A percentile compares a stretch with the other conserved stretches of the same genome.
These are phyloP conservation scores for Schmidtea mediterranea DNA, from an alignment of 1,140 invertebrate genomes.

Conservation along the genomic window DNA sequence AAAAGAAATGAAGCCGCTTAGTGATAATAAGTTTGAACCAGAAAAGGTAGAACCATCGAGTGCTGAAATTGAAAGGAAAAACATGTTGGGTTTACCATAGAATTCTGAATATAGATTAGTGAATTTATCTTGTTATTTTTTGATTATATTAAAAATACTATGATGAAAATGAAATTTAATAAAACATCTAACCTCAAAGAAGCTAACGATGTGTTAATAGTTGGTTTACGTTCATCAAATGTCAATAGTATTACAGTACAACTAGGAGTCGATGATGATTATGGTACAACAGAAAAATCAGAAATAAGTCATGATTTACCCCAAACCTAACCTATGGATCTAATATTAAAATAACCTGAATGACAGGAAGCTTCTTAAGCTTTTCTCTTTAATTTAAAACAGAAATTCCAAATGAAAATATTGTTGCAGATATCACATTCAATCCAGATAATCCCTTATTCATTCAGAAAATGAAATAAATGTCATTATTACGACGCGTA, in stretches of 20 bases:
- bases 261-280: background rate
- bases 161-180: too few relatives aligned
- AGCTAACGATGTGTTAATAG: too few relatives aligned
- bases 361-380: background rate
- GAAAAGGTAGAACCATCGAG: too few relatives aligned
- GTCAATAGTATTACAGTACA: background rate
- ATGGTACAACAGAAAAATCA: background rate
- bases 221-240: too few relatives aligned
- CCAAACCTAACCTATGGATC: background rate
- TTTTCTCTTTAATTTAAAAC: conserved; percentile 1
- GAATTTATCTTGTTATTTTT: too few relatives aligned
- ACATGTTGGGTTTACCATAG: too few relatives aligned
- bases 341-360: background rate
- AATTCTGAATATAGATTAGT: too few relatives aligned
- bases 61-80: too few relatives aligned
- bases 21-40: too few relatives aligned
- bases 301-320: background rate
- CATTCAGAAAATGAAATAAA: conserved; percentile 1
- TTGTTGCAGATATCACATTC: background rate
- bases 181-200: too few relatives aligned
- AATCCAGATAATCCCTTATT: background rate
- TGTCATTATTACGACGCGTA: background rate
- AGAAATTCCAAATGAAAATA: background rate
- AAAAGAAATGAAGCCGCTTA: too few relatives aligned
- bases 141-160: too few relatives aligned